Conservation (phyloP, 2,888 invertebrate species). For the Crioceris asparagi region DNA sequence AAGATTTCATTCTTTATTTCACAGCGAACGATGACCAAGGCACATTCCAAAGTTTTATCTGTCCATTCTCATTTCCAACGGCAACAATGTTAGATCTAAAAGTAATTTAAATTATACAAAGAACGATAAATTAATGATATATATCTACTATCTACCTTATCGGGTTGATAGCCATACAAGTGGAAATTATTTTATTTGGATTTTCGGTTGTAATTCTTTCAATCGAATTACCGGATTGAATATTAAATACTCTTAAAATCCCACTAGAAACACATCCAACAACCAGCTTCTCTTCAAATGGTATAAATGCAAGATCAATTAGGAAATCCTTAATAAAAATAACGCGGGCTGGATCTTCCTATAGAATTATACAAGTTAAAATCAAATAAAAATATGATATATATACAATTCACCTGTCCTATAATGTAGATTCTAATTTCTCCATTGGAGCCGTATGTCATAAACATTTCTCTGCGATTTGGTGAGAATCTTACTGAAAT, state of each 20-base stretch:
- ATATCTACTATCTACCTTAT: slow-evolving; percentile 16
- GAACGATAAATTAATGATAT: not conserved
- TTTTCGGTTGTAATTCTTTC: slow-evolving; percentile 20
- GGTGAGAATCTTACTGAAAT: slow-evolving; percentile 32
- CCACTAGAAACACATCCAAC: slow-evolving; percentile 32
- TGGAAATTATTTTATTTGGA: slow-evolving; percentile 15
- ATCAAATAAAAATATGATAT: no score
- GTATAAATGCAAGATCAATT: slow-evolving; percentile 29
- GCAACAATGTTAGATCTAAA: slow-evolving; percentile 30
- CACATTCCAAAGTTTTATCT: slow-evolving; percentile 33
- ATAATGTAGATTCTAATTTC: slow-evolving; percentile 35
- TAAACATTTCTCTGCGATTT: slow-evolving; percentile 34
- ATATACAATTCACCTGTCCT: slow-evolving; percentile 36
- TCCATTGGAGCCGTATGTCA: slow-evolving; percentile 33
- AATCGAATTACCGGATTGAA: slow-evolving; percentile 27
- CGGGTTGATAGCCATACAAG: slow-evolving; percentile 20
- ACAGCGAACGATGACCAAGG: slow-evolving; percentile 27
- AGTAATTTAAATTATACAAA: slow-evolving; percentile 10
- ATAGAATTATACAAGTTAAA: no score
- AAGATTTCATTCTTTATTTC: no score
- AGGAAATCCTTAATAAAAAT: slow-evolving; percentile 29
- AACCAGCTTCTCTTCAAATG: slow-evolving; percentile 32
- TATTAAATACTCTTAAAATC: slow-evolving; percentile 30
- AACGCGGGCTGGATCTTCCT: slow-evolving; percentile 34
- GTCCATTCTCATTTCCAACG: slow-evolving; percentile 29